Evolutionary conservation across 35 echinoderm and acorn worm species (phyloP).

Genomic region (Apostichopus parvimensis): DNA sequence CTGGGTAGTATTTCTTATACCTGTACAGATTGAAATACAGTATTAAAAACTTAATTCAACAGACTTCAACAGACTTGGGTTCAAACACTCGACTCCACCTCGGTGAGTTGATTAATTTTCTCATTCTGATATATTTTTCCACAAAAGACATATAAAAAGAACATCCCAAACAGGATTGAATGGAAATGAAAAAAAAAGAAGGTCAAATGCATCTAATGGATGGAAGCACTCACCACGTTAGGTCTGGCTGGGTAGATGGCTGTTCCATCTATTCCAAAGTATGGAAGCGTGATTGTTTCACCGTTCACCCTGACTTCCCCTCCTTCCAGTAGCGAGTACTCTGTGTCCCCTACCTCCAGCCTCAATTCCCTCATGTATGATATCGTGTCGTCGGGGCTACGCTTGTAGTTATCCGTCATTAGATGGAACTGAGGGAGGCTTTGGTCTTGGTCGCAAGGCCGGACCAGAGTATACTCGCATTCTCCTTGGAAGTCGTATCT

Average conservation of each 20-base stretch:
- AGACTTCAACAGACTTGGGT: too few relatives aligned
- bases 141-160: too few relatives aligned
- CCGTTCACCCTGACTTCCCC: constrained; percentile 66
- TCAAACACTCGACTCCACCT: too few relatives aligned
- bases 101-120: too few relatives aligned
- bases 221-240: constrained; percentile 60
- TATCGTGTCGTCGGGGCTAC: constrained; percentile 62
- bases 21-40: too few relatives aligned
- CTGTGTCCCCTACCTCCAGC: constrained; percentile 24
- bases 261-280: constrained; percentile 48
- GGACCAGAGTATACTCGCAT: constrained; percentile 73
- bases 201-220: too few relatives aligned
- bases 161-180: too few relatives aligned
- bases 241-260: constrained; percentile 58
- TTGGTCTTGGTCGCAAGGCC: not conserved
- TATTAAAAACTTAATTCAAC: too few relatives aligned
- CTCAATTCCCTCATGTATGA: constrained; percentile 60
- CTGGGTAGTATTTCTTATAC: too few relatives aligned
- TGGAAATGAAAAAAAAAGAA: too few relatives aligned
- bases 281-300: constrained; percentile 46
- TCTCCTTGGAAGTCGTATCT: constrained; percentile 79
- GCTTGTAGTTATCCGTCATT: constrained; percentile 65
- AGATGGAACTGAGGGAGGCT: constrained; percentile 65
- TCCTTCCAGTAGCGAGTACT: constrained; percentile 58
- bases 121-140: too few relatives aligned